Base-by-base conservation (phyloP, 1,140 invertebrate species). In the Drosophila athabasca region DNA sequence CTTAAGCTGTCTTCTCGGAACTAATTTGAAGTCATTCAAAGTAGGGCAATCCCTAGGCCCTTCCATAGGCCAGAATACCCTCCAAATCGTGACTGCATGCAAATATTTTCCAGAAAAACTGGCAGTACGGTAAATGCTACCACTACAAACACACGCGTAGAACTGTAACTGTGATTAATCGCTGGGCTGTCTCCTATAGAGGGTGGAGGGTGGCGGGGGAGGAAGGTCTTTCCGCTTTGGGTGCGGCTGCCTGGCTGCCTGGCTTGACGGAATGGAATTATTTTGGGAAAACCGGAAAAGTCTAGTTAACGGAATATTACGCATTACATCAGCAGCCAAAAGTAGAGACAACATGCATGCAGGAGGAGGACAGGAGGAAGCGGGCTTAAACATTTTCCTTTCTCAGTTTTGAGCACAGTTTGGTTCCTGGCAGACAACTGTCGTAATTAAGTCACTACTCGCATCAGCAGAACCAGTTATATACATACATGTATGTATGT, bases 321-420 rank as follows among this genome's bases (percentile, higher is more conserved):
- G 64, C 62, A 87, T 85, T 85, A 85, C 82, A 85, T 85, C 82
- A 85, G 82, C 82, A 48, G 48, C 57, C 51, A 60, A 82, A 85
- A 82, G 59, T 67, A 59, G 82, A 59, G 82, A 54, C 59, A 53
- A 69, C 60, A 44, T 71, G 60, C 67, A 50, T 65, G 73, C 73
- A 41, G 44, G 46, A n/a, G n/a, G n/a, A n/a, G n/a, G n/a, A n/a
- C n/a, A n/a, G 3, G 31, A 3, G 31, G 2, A 9, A 35, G n/a
- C n/a, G n/a, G n/a, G n/a, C n/a, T n/a, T n/a, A n/a, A n/a, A n/a
- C n/a, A n/a, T n/a, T n/a, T n/a, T n/a, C n/a, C n/a, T n/a, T n/a
- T n/a, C n/a, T n/a, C n/a, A n/a, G n/a, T n/a, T n/a, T n/a, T n/a
- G n/a, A n/a, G n/a, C n/a, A n/a, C n/a, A n/a, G n/a, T n/a, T n/a